Evolutionary conservation across 2,888 invertebrate species (phyloP).

Genomic region (Standfussiana lucernea): DNA sequence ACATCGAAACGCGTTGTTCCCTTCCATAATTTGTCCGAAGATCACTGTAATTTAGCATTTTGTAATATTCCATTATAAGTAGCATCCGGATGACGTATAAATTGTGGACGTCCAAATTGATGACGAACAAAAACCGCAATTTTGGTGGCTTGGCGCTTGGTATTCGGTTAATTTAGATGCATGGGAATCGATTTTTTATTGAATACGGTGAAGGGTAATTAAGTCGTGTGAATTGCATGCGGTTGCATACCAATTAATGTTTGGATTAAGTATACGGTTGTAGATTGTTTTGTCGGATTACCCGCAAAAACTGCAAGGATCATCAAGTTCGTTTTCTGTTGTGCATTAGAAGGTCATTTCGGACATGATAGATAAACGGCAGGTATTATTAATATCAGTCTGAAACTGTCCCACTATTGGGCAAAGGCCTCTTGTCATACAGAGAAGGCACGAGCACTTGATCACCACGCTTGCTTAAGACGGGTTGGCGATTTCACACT

Average conservation of each 20-base stretch:
- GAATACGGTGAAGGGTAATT: constrained; percentile 50
- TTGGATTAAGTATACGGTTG: constrained; percentile 11
- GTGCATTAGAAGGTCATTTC: neutral
- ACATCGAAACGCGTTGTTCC: constrained; percentile 80
- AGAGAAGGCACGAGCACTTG: no score
- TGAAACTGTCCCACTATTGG: no score
- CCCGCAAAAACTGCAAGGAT: constrained; percentile 8
- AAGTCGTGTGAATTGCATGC: constrained; percentile 50
- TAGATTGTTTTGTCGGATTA: constrained; percentile 2
- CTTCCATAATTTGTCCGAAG: constrained; percentile 81
- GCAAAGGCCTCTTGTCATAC: no score
- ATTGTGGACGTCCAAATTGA: constrained; percentile 62
- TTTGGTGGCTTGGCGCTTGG: constrained; percentile 49
- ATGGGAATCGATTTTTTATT: constrained; percentile 59
- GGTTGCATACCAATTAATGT: constrained; percentile 24
- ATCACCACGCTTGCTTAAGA: no score
- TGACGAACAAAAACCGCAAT: constrained; percentile 62
- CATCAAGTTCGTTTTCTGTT: neutral
- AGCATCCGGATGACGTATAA: constrained; percentile 72
- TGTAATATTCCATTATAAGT: constrained; percentile 81
- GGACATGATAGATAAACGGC: neutral
- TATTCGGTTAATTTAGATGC: constrained; percentile 61
- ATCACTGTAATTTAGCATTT: constrained; percentile 84
- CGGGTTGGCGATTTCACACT: no score
- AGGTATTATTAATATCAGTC: no score